Conservation (phyloP, 2,797 vertebrate species). For the Caiman crocodilus region DNA sequence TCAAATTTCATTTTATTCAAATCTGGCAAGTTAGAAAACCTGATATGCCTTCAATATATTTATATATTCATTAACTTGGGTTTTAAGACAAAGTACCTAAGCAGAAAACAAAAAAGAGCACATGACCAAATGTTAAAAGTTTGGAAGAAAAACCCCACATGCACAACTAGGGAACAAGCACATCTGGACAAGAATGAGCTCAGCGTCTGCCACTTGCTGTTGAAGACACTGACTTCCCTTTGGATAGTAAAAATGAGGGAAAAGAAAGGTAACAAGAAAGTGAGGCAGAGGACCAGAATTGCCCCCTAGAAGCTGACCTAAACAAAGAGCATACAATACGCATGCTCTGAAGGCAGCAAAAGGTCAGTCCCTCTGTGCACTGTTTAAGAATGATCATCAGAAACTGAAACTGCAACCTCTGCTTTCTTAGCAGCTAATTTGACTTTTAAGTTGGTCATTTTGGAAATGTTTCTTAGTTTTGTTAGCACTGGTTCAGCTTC, state of each 20-base stretch:
- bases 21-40: background rate
- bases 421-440: background rate
- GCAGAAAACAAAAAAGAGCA: background rate
- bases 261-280: background rate
- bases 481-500: background rate
- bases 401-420: background rate
- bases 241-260: background rate
- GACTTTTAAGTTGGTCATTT: background rate
- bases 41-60: background rate
- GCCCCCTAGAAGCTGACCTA: background rate
- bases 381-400: background rate
- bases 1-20: slow-evolving; percentile 7
- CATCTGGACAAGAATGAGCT: slow-evolving; percentile 4
- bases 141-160: background rate
- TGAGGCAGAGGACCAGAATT: background rate
- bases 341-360: slow-evolving; percentile 3
- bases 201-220: background rate
- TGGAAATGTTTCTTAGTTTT: background rate
- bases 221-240: background rate
- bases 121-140: background rate
- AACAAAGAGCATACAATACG: background rate
- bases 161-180: background rate
- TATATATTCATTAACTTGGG: background rate
- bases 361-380: background rate
- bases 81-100: background rate